Base-by-base conservation (phyloP, 2,888 invertebrate species). In the Argynnis bischoffii region DNA sequence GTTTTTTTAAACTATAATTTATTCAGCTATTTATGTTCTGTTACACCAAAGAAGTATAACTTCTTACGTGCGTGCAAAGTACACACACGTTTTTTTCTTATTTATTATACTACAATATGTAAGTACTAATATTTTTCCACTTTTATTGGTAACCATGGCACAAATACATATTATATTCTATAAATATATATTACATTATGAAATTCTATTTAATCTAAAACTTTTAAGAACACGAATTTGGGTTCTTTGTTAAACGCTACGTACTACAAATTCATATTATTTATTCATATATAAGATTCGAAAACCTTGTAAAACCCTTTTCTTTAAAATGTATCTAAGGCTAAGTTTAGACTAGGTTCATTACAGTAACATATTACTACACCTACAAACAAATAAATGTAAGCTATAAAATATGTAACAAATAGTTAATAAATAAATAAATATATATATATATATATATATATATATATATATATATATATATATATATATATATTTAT, bases 291-390 rank as follows among this genome's bases (percentile, higher is more conserved):
- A 48, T 48, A 59, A n/a, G 63, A 59, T 69, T 51, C 55, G 57
- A 64, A 71, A 71, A 69, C 69, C 66, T 71, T 69, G 66, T 69
- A 66, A 55, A 71, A 71, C 51, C 64, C 54, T 64, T 57, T 55
- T 64, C 14, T 47, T 65, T 57, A 63, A 55, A 59, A 64, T 21
- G 16, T 61, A 60, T 18, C 59, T 59, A 59, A 21, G 41, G 55
- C 35, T 68, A 64, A 26, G 31, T 51, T 63, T 66, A 46, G 48
- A 64, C 56, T 71, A 71, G 60, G 64, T 51, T 26, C 50, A 56
- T 35, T 54, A 46, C 16, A 35, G 8, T 31, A n/a, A 56, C 6
- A 16, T 31, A 18, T 31, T 26, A 31, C 15, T 6, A n/a, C n/a
- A 31, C 48, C 18, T 61, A 35, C 6, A 50, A 2, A 51, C n/a